These are phyloP conservation scores for Leuciscus waleckii DNA, from an alignment of 2,797 vertebrate species.

Conservation along the genomic window DNA sequence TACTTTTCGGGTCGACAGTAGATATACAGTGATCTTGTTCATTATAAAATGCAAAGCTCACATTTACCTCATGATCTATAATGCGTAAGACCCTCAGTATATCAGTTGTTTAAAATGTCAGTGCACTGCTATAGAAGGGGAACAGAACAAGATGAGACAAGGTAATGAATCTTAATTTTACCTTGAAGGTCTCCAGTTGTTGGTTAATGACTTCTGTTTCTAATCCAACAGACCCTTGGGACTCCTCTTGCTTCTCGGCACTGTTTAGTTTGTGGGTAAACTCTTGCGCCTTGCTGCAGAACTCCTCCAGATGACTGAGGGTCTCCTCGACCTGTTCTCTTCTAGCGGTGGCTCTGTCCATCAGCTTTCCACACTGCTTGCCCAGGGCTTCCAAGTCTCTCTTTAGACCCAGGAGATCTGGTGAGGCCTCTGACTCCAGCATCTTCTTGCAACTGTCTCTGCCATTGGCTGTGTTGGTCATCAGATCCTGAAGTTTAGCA, in stretches of 20 bases:
- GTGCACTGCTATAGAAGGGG: neutral
- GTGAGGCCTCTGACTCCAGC: slow-evolving; percentile 89
- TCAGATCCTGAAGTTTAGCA: slow-evolving; percentile 87
- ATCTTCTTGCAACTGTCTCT: slow-evolving; percentile 92
- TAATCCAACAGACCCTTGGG: slow-evolving; percentile 92
- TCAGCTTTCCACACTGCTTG: slow-evolving; percentile 94
- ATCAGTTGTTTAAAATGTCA: neutral
- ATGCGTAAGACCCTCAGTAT: neutral
- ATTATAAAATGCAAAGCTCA: neutral
- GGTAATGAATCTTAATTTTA: slow-evolving; percentile 66
- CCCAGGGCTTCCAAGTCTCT: slow-evolving; percentile 93
- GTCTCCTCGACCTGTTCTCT: slow-evolving; percentile 84
- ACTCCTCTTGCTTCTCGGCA: slow-evolving; percentile 87
- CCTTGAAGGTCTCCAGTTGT: slow-evolving; percentile 93
- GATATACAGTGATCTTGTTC: neutral
- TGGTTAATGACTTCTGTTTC: slow-evolving; percentile 96
- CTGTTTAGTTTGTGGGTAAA: slow-evolving; percentile 78
- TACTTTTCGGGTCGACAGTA: no score
- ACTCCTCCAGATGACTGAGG: slow-evolving; percentile 82
- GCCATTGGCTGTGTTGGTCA: slow-evolving; percentile 83
- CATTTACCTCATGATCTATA: neutral
- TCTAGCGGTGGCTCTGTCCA: slow-evolving; percentile 88
- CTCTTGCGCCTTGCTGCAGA: slow-evolving; percentile 82
- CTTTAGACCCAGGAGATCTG: slow-evolving; percentile 91
- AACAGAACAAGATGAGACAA: neutral